Conservation (phyloP, 2,113 vertebrate species). For the Atractosteus spatula region DNA sequence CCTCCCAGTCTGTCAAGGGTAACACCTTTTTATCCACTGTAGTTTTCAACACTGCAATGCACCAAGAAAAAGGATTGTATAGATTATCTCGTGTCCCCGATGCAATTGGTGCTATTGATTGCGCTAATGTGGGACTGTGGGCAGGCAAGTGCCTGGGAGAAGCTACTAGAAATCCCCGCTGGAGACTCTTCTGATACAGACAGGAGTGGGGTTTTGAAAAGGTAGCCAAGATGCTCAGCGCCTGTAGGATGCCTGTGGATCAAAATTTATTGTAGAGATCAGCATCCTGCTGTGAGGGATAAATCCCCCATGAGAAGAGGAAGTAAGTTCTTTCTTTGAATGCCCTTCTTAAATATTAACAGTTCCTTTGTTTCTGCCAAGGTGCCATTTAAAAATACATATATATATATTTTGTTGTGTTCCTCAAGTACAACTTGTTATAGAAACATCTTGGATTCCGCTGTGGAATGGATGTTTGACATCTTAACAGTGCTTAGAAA, state of each 20-base stretch:
- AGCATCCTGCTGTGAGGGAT: slow-evolving; percentile 67
- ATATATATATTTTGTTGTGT: slow-evolving; percentile 52
- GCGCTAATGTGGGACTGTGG: slow-evolving; percentile 74
- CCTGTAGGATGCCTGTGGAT: slow-evolving; percentile 72
- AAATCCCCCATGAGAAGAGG: slow-evolving; percentile 60
- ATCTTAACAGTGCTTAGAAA: slow-evolving; percentile 25
- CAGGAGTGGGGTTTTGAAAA: slow-evolving; percentile 48
- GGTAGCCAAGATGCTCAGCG: slow-evolving; percentile 28
- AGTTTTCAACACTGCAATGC: neutral
- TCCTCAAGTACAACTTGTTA: slow-evolving; percentile 38
- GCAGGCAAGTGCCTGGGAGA: slow-evolving; percentile 61
- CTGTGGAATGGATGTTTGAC: slow-evolving; percentile 26
- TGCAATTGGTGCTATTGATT: slow-evolving; percentile 76
- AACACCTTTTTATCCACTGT: neutral
- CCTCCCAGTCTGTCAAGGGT: slow-evolving; percentile 8
- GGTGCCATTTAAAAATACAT: slow-evolving; percentile 43
- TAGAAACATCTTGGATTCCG: slow-evolving; percentile 33
- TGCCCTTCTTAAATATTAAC: slow-evolving; percentile 16
- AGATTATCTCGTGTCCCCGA: slow-evolving; percentile 72
- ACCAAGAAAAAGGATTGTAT: slow-evolving; percentile 60
- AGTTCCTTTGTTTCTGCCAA: slow-evolving; percentile 39
- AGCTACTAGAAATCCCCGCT: slow-evolving; percentile 21
- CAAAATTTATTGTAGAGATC: slow-evolving; percentile 68
- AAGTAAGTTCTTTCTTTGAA: slow-evolving; percentile 17
- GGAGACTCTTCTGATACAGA: slow-evolving; percentile 44